phyloP scores from a whole-genome alignment of 2,797 vertebrate genomes.

The Tarsius wallacei region DNA sequence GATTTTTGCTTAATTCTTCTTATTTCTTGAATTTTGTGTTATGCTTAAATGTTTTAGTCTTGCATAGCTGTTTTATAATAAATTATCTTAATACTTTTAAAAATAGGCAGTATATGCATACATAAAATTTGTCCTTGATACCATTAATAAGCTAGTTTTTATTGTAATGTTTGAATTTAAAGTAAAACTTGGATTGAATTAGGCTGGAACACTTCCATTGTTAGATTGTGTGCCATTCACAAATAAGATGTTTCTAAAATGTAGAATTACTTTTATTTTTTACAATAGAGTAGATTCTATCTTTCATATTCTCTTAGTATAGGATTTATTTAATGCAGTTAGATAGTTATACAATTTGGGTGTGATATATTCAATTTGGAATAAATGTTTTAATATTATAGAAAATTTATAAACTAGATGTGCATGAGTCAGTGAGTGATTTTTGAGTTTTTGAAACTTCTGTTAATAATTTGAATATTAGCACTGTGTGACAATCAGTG shows the following conservation, averaged over 20 bases:
- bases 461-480: not conserved
- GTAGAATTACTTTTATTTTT: conserved; percentile 40
- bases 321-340: conserved; percentile 21
- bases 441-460: not conserved
- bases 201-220: not conserved
- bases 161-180: conserved; percentile 44
- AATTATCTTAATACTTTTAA: not conserved
- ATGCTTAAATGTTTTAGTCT: conserved; percentile 19
- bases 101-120: not conserved
- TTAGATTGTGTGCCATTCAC: not conserved
- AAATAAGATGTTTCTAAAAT: conserved; percentile 53
- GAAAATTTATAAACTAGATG: not conserved
- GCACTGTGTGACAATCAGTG: not conserved
- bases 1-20: not conserved
- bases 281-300: not conserved
- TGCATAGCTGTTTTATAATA: not conserved
- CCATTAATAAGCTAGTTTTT: not conserved
- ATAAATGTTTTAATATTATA: conserved; percentile 14
- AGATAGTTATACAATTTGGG: not conserved
- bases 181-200: not conserved
- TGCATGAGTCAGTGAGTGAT: not conserved
- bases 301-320: conserved; percentile 14
- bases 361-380: conserved; percentile 30
- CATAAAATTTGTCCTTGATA: not conserved
- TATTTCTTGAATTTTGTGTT: conserved; percentile 27